phyloP scores from a whole-genome alignment of 2,888 invertebrate species.

The Calameuta pallipes region DNA sequence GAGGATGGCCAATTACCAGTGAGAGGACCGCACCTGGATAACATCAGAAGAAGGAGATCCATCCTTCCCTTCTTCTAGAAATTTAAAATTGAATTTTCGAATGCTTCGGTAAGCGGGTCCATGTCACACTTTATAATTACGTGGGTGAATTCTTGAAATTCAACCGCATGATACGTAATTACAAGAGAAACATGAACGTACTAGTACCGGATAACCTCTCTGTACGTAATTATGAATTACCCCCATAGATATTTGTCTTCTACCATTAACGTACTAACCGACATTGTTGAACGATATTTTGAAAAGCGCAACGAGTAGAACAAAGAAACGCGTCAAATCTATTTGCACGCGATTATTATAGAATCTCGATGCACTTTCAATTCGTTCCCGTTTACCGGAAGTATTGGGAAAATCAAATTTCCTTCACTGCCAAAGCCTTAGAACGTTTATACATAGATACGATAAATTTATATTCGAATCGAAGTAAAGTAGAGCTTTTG shows the following conservation, averaged over 20 bases:
- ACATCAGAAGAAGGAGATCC: constrained; percentile 46
- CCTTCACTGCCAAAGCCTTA: constrained; percentile 66
- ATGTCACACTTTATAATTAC: not conserved
- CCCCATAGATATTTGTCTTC: not conserved
- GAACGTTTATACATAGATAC: constrained; percentile 63
- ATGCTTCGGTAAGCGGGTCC: constrained; percentile 13
- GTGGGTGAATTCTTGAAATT: not conserved
- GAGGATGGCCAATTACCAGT: constrained; percentile 81
- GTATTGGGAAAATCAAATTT: constrained; percentile 54
- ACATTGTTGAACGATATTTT: not conserved
- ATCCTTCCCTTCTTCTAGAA: constrained; percentile 18
- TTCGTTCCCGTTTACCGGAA: constrained; percentile 31
- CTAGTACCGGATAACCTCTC: not conserved
- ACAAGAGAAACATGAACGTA: not conserved
- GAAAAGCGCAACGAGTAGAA: not conserved
- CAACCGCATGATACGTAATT: not conserved
- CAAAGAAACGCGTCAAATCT: not conserved
- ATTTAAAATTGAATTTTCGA: constrained; percentile 11
- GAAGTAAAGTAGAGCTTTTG: constrained; percentile 3
- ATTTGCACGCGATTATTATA: not conserved
- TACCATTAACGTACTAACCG: not conserved
- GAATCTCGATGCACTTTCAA: not conserved
- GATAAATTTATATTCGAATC: constrained; percentile 29
- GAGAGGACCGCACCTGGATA: constrained; percentile 66
- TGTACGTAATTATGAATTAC: not conserved